Evolutionary conservation across 2,888 invertebrate species (phyloP), one percentile per base, ranked within the genome.

Genomic region (Leptinotarsa juncta): DNA sequence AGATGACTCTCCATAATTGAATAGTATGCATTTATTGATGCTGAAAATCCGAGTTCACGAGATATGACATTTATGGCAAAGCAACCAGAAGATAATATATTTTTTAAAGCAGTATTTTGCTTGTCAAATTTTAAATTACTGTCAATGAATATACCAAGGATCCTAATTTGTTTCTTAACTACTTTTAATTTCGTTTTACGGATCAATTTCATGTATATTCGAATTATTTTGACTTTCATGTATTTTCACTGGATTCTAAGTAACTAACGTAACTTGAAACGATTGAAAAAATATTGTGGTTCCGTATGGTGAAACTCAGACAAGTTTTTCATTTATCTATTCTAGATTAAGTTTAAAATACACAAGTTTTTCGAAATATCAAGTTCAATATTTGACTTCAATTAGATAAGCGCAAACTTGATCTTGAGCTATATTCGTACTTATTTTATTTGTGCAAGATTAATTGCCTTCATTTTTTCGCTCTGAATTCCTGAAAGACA

Each of bases 361-460:
- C 16, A 48, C 23, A n/a, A 49, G 55, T 42, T 69, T 23, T 57
- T 49, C 69, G 57, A 48, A 62, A 62, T 32, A 69, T 69, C 49
- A 48, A 20, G 69, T 69, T 69, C 69, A 69, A 69, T 69, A 69
- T 69, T 69, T 69, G 69, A n/a, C 26, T 68, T 53, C 4, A 55
- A 12, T 48, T 69, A 20, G 69, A 69, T 69, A 69, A 69, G 57
- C 49, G 57, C 50, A 48, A 57, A 69, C 69, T 57, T 69, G 69
- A 50, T 50, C 18, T 69, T 69, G 23, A 57, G 16, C 68, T 68
- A 32, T 42, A 42, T 42, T 42, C 10, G 32, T 42, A 42, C 10
- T 18, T 67, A 67, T 67, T 67, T 67, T 15, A n/a, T 42, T 42
- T 42, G 32, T 42, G 32, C 32, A 42, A 42, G 32, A 42, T 42